Percentiles rank a stretch among this genome's conserved stretches.
Conservation (phyloP, 2,797 vertebrate species). For the Pelodytes ibericus region DNA sequence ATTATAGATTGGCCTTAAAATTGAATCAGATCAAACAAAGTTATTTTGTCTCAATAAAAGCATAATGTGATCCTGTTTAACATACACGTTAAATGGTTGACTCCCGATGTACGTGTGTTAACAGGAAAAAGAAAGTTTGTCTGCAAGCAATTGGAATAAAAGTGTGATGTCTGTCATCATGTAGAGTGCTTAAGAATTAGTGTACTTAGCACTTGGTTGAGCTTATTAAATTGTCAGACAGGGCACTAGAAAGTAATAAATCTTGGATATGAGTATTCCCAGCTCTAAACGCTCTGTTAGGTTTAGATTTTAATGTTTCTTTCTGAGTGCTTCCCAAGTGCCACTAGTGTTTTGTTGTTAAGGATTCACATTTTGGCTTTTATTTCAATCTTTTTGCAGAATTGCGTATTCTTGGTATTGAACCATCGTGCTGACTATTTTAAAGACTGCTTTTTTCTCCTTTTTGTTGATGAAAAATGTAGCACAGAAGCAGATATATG, state of each 20-base stretch:
- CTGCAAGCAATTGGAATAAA: constrained; percentile 1
- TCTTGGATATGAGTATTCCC: neutral
- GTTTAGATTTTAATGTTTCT: constrained; percentile 6
- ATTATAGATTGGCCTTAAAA: too few species aligned
- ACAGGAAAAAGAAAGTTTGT: neutral
- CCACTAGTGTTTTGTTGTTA: neutral
- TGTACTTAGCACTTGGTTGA: constrained; percentile 17
- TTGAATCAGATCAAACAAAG: too few species aligned
- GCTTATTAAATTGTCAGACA: constrained; percentile 1
- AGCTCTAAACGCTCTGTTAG: constrained; percentile 1
- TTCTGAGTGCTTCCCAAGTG: neutral
- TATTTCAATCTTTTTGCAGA: neutral
- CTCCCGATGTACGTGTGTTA: too few species aligned
- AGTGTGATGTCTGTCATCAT: constrained; percentile 7
- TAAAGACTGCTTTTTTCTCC: too few species aligned
- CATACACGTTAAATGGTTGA: too few species aligned
- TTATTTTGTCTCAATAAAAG: neutral
- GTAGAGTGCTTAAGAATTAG: constrained; percentile 33
- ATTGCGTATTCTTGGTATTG: neutral
- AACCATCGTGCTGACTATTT: too few species aligned
- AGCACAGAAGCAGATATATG: too few species aligned
- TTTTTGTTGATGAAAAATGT: too few species aligned
- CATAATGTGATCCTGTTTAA: too few species aligned
- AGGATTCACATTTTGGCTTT: neutral
- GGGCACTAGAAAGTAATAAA: constrained; percentile 15